phyloP scores from a whole-genome alignment of 2,888 invertebrate genomes.

The Trissolcus japonicus region DNA sequence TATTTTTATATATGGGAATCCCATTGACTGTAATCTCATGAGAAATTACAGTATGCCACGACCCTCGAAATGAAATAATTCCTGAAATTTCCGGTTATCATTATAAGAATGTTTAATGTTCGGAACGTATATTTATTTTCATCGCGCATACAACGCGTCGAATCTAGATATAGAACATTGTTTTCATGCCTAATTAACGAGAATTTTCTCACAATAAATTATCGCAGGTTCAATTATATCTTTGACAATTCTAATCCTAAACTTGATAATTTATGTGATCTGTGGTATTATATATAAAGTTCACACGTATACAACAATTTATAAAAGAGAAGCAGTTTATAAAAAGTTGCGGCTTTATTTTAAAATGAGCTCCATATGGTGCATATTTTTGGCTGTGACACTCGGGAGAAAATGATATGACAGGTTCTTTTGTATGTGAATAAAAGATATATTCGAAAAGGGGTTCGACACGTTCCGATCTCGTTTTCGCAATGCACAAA shows the following conservation, averaged over 20 bases:
- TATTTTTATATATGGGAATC: conserved; percentile 15
- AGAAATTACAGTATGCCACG: conserved; percentile 3
- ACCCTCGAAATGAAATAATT: conserved; percentile 15
- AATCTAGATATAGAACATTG: too few relatives aligned
- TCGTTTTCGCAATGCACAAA: conserved; percentile 29
- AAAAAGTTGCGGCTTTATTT: too few relatives aligned
- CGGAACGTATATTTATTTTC: not conserved
- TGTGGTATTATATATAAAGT: too few relatives aligned
- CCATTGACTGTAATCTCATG: conserved; percentile 10
- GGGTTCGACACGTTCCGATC: conserved; percentile 29
- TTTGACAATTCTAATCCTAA: too few relatives aligned
- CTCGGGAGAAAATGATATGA: conserved; percentile 4
- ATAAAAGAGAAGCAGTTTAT: too few relatives aligned
- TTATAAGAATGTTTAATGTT: conserved; percentile 3
- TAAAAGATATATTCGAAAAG: conserved; percentile 21
- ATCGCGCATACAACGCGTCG: not conserved
- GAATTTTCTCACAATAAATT: too few relatives aligned
- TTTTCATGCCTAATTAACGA: too few relatives aligned
- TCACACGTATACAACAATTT: too few relatives aligned
- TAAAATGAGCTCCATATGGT: too few relatives aligned
- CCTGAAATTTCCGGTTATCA: not conserved
- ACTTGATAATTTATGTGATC: too few relatives aligned
- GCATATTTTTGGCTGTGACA: not conserved
- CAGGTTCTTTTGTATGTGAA: conserved; percentile 1
- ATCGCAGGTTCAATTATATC: too few relatives aligned